Evolutionary conservation across 2,888 invertebrate genomes (phyloP).

Genomic region (Pristionchus exspectatus): DNA sequence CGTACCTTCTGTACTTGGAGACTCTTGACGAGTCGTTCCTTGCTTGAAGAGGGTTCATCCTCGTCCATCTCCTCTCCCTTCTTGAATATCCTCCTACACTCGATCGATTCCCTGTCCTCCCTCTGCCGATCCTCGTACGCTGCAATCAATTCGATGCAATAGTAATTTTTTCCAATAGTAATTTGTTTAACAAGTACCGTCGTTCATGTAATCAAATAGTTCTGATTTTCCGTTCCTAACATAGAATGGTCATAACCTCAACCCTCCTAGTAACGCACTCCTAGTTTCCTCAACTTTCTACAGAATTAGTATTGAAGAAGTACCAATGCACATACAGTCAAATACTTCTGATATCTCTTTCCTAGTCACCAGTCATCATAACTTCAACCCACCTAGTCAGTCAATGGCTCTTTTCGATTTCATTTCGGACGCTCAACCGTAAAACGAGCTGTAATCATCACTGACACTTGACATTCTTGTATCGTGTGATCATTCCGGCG

Average conservation of each 20-base stretch:
- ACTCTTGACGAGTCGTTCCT: conserved; percentile 37
- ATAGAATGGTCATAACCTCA: too few species aligned
- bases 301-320: too few species aligned
- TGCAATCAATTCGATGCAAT: conserved; percentile 55
- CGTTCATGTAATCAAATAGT: too few species aligned
- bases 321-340: too few species aligned
- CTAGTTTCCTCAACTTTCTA: too few species aligned
- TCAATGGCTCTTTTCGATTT: too few species aligned
- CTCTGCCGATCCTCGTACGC: conserved; percentile 64
- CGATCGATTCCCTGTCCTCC: conserved; percentile 61
- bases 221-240: too few species aligned
- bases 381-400: not conserved
- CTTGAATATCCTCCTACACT: conserved; percentile 61
- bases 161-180: conserved; percentile 14
- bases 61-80: conserved; percentile 12
- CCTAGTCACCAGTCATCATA: not conserved
- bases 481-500: conserved; percentile 70
- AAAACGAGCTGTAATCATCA: too few species aligned
- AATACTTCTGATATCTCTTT: too few species aligned
- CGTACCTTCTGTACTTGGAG: conserved; percentile 30
- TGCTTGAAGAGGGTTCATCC: conserved; percentile 29
- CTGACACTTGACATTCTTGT: conserved; percentile 67
- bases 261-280: not conserved
- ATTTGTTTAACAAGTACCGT: too few species aligned
- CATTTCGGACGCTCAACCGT: too few species aligned